Percentiles rank a stretch among this genome's conserved stretches.
phyloP scores from a whole-genome alignment of 1,140 invertebrate species.

The Rhysida immarginata region DNA sequence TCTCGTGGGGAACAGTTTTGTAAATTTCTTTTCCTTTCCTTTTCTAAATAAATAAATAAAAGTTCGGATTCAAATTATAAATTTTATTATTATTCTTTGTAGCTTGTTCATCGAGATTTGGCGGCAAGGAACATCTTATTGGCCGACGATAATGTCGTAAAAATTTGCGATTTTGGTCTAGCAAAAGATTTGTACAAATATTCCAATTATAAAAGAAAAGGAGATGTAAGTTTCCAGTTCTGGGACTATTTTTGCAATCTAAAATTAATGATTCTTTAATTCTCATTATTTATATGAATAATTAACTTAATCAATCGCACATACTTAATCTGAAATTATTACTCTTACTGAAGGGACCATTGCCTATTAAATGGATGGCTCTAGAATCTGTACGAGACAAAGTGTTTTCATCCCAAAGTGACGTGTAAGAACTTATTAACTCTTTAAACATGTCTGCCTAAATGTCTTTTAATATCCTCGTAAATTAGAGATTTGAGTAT shows the following conservation, averaged over 20 bases:
- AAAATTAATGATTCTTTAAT: too few species aligned
- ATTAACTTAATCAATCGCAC: too few species aligned
- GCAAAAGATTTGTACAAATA: conserved; percentile 80
- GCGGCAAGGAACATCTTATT: conserved; percentile 92
- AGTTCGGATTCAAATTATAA: too few species aligned
- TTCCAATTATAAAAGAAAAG: conserved; percentile 84
- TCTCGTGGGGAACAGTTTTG: too few species aligned
- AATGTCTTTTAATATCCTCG: too few species aligned
- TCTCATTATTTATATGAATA: too few species aligned
- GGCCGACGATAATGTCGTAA: conserved; percentile 70
- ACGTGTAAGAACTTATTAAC: conserved; percentile 27
- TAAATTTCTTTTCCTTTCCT: too few species aligned
- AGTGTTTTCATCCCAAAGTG: conserved; percentile 31
- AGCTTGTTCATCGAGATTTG: conserved; percentile 85
- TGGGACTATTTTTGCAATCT: too few species aligned
- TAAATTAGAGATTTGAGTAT: too few species aligned
- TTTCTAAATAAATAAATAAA: too few species aligned
- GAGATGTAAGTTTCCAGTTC: conserved; percentile 44
- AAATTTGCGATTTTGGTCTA: conserved; percentile 95
- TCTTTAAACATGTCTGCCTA: too few species aligned
- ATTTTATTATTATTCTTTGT: neutral
- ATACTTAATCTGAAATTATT: too few species aligned
- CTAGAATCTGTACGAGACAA: conserved; percentile 31
- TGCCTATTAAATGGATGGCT: conserved; percentile 36
- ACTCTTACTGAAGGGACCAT: conserved; percentile 22